Evolutionary conservation across 2,797 vertebrate species (phyloP).

Genomic region (Agapornis canus): DNA sequence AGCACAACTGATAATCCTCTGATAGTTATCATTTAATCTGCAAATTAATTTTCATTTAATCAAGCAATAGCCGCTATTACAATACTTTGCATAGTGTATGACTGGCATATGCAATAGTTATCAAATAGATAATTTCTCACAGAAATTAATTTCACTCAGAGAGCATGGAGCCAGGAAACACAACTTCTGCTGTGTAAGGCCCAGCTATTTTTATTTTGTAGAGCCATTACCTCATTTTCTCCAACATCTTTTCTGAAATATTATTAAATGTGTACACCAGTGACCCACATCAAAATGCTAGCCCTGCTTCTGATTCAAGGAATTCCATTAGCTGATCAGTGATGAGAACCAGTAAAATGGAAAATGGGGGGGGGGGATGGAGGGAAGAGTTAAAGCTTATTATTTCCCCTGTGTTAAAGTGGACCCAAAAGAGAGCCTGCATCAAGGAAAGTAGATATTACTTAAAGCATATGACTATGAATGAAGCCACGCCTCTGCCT

Average conservation of each 20-base stretch:
- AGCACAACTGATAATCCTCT: background rate
- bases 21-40: background rate
- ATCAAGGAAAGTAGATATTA: background rate
- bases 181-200: background rate
- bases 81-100: background rate
- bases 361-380: no score
- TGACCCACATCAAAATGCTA: background rate
- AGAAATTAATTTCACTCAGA: background rate
- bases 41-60: background rate
- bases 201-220: background rate
- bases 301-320: background rate
- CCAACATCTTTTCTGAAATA: background rate
- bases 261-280: background rate
- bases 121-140: background rate
- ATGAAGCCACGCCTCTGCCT: background rate
- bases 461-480: background rate
- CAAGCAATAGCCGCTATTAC: background rate
- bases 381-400: background rate
- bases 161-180: background rate
- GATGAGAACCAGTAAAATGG: background rate
- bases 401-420: background rate
- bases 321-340: background rate
- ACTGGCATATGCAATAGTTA: background rate
- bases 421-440: background rate
- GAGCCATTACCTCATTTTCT: background rate